Percentiles rank a stretch among this genome's conserved stretches.
phyloP scores from a whole-genome alignment of 1,140 invertebrate species.

The Venturia canescens region DNA sequence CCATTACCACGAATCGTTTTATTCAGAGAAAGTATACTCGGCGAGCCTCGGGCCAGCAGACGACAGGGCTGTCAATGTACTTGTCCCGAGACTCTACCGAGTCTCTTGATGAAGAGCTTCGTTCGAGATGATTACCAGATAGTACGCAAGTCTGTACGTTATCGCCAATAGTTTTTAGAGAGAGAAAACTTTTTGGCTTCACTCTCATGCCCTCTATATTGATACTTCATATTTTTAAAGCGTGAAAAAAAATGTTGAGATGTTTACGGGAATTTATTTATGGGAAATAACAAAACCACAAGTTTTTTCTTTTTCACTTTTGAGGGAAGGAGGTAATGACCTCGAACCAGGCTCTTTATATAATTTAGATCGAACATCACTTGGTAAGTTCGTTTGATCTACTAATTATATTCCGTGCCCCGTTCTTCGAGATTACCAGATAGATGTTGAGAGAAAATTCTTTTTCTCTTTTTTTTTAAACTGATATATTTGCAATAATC shows the following conservation, averaged over 20 bases:
- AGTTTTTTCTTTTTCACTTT: too few relatives aligned
- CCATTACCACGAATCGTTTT: too few relatives aligned
- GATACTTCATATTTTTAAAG: conserved; percentile 19
- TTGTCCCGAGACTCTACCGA: too few relatives aligned
- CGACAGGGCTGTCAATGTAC: too few relatives aligned
- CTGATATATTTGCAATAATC: neutral
- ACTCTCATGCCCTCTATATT: conserved; percentile 13
- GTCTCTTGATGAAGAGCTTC: too few relatives aligned
- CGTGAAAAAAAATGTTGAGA: neutral
- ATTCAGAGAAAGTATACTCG: too few relatives aligned
- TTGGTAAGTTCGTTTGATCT: conserved; percentile 30
- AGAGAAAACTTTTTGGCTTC: neutral
- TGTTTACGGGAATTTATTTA: conserved; percentile 8
- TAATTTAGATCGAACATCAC: conserved; percentile 22
- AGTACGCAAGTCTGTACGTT: conserved; percentile 36
- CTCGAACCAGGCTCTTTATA: too few relatives aligned
- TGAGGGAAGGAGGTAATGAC: conserved; percentile 13
- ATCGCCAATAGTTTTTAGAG: conserved; percentile 35
- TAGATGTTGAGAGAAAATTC: conserved; percentile 23
- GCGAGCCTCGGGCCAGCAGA: too few relatives aligned
- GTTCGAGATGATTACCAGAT: conserved; percentile 13
- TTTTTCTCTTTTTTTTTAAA: neutral
- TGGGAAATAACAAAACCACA: neutral
- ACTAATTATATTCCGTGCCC: conserved; percentile 12
- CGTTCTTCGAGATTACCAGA: conserved; percentile 21